These are phyloP conservation scores for Seriola rivoliana DNA, from an alignment of 2,113 vertebrate genomes.

Conservation along the genomic window DNA sequence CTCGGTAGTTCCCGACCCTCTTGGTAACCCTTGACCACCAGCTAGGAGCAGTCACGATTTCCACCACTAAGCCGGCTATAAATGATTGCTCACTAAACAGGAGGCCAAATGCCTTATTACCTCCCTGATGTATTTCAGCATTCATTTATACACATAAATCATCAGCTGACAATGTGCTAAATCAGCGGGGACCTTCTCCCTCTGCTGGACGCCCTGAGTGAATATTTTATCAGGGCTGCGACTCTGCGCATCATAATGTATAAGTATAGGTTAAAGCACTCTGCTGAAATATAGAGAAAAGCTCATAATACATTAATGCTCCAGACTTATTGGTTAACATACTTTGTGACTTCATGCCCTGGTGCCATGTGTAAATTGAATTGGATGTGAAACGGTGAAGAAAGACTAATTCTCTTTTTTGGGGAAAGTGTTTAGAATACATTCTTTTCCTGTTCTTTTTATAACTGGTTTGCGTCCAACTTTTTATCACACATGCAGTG, in stretches of 20 bases:
- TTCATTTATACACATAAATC: slow-evolving; percentile 62
- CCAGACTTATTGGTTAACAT: slow-evolving; percentile 15
- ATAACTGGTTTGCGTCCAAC: background rate
- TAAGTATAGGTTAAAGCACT: slow-evolving; percentile 23
- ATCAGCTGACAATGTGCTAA: slow-evolving; percentile 44
- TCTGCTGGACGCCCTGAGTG: background rate
- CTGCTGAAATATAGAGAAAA: slow-evolving; percentile 41
- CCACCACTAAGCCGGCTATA: background rate
- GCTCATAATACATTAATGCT: slow-evolving; percentile 39
- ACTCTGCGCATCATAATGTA: slow-evolving; percentile 32
- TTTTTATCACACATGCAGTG: background rate
- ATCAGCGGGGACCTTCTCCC: slow-evolving; percentile 26
- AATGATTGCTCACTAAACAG: slow-evolving; percentile 47
- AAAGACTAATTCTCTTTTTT: background rate
- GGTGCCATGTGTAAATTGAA: slow-evolving; percentile 30
- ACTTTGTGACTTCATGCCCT: slow-evolving; percentile 15
- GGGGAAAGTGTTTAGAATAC: background rate
- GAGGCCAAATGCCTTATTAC: slow-evolving; percentile 51
- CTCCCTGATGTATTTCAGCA: slow-evolving; percentile 42
- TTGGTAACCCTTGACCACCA: slow-evolving; percentile 56
- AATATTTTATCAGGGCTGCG: slow-evolving; percentile 60
- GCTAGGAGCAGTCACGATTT: slow-evolving; percentile 3
- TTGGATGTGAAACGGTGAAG: slow-evolving; percentile 21
- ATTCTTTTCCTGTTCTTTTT: background rate
- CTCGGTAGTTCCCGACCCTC: slow-evolving; percentile 23